Base-by-base conservation (phyloP, 1,140 invertebrate genomes). In the Drosophila sp. region DNA sequence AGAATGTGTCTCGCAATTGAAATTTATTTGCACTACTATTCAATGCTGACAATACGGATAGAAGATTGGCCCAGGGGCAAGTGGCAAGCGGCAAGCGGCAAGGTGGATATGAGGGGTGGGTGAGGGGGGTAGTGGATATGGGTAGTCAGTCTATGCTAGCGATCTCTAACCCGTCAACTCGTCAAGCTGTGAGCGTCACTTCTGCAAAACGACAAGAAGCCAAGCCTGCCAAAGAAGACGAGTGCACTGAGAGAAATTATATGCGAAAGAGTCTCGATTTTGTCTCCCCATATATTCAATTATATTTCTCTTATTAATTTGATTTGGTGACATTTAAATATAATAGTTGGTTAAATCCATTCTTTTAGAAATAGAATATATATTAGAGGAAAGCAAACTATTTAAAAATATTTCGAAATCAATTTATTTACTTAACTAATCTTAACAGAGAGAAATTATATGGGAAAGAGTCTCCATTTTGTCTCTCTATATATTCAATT, bases 1-100 rank as follows among this genome's bases (percentile, higher is more conserved):
- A 87, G 85, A 87, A 87, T 87, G 84, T 87, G 84, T 87, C 84
- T 89, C 85, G 84, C 84, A 87, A 87, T 87, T 87, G 84, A 87
- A 87, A 87, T 87, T 87, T 87, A 87, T 87, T 87, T 87, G 84
- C 83, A 87, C 83, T 87, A 87, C 83, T 80, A 87, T 87, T 87
- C 83, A 87, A 80, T 76, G 83, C 83, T 87, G 83, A 87, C 83
- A 87, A 87, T 87, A 80, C 76, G 80, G 7, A 50, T 50, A 50
- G 44, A 50, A 50, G 44, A 50, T 50, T 50, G 44, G 44, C 44
- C 44, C 6, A 8, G 44, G 25, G 25, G 25, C 23, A 27, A 25
- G 44, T 7, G 25, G 44, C 23, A 10, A 25, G 10, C 8, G 8
- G 8, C 11, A 41, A 7, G 44, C 3, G 25, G 0, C 0, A 17